Evolutionary conservation across 2,888 invertebrate species (phyloP).

Genomic region (Brachyptera putata): DNA sequence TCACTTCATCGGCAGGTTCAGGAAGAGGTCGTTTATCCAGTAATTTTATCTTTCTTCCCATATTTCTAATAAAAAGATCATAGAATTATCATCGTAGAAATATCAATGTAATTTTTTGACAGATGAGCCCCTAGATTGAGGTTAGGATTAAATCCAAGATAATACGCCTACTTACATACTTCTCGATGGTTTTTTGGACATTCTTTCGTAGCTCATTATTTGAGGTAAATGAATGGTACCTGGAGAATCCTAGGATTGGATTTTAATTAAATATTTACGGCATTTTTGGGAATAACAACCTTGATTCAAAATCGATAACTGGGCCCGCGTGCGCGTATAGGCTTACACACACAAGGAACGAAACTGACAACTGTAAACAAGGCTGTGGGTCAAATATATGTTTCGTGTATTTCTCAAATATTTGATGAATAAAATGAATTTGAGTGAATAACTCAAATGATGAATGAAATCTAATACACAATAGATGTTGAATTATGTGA

Average conservation of each 20-base stretch:
- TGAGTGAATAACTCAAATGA: too few relatives aligned
- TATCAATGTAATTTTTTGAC: background rate
- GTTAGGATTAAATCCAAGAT: background rate
- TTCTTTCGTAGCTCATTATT: background rate
- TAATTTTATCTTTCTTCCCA: slow-evolving; percentile 20
- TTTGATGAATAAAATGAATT: too few relatives aligned
- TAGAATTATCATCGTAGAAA: background rate
- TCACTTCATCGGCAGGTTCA: slow-evolving; percentile 10
- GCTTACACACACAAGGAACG: too few relatives aligned
- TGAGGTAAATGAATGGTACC: background rate
- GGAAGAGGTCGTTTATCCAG: slow-evolving; percentile 20
- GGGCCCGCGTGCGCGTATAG: too few relatives aligned
- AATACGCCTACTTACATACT: slow-evolving; percentile 24
- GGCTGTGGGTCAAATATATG: too few relatives aligned
- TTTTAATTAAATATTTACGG: background rate
- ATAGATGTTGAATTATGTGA: too few relatives aligned
- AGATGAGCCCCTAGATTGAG: background rate
- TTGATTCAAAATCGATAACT: background rate
- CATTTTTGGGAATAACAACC: background rate
- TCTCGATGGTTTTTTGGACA: slow-evolving; percentile 25
- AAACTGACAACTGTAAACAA: too few relatives aligned
- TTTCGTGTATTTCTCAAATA: too few relatives aligned
- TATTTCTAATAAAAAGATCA: background rate
- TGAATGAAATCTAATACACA: too few relatives aligned
- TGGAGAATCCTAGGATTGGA: background rate